Evolutionary conservation across 2,888 invertebrate genomes (phyloP).

Genomic region (Apomyelois bistriatella): DNA sequence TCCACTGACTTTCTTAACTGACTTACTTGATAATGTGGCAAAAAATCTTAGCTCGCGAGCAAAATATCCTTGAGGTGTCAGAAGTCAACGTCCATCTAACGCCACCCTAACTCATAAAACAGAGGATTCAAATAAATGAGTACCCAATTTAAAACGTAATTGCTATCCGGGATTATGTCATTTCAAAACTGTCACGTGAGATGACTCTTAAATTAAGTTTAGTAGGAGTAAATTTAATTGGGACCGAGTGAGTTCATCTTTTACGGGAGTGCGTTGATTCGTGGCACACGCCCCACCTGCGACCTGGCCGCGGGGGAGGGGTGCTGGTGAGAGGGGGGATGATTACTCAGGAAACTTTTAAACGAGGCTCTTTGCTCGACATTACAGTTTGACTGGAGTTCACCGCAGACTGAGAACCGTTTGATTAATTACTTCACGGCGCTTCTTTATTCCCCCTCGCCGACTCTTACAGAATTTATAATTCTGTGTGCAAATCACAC

Average conservation of each 20-base stretch:
- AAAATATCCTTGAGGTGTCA: no score
- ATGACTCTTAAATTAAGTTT: background rate
- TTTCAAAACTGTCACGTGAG: background rate
- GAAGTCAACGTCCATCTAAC: no score
- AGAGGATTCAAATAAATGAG: background rate
- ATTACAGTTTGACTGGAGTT: constrained; percentile 16
- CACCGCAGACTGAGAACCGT: constrained; percentile 8
- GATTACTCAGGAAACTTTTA: constrained; percentile 15
- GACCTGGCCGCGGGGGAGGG: background rate
- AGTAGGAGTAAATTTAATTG: background rate
- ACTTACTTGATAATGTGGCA: no score
- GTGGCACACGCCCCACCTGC: constrained; percentile 10
- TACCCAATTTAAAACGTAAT: background rate
- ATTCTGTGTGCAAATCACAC: background rate
- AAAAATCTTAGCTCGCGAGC: no score
- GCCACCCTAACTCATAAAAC: no score
- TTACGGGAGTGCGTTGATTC: constrained; percentile 5
- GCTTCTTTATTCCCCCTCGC: background rate
- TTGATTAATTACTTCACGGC: constrained; percentile 16
- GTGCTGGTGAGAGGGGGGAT: background rate
- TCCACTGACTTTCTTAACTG: no score
- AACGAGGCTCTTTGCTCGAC: constrained; percentile 17
- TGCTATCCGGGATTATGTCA: background rate
- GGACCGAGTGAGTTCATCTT: constrained; percentile 1
- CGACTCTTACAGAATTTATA: background rate